These are phyloP conservation scores for Maniola hyperantus DNA, from an alignment of 2,888 invertebrate genomes.

Conservation along the genomic window DNA sequence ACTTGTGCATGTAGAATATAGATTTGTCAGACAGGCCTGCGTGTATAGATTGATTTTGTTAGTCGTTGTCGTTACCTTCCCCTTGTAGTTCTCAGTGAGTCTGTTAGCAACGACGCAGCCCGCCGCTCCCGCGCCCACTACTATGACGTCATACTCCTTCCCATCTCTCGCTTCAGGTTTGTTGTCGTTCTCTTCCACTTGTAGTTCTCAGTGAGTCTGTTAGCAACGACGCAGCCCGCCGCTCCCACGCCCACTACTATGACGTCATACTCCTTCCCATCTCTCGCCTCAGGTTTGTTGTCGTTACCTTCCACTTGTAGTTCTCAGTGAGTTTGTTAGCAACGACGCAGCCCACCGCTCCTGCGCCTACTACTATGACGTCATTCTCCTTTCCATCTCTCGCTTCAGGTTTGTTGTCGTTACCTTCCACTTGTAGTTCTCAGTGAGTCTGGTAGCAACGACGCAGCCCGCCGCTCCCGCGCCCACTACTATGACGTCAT, in stretches of 20 bases:
- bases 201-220: conserved; percentile 52
- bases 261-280: conserved; percentile 55
- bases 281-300: not conserved
- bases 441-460: conserved; percentile 59
- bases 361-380: conserved; percentile 66
- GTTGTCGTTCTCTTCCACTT: conserved; percentile 53
- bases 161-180: not conserved
- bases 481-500: conserved; percentile 66
- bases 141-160: conserved; percentile 60
- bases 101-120: conserved; percentile 65
- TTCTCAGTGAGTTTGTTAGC: conserved; percentile 58
- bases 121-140: conserved; percentile 64
- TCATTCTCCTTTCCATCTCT: conserved; percentile 49
- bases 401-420: too few relatives aligned
- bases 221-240: conserved; percentile 63
- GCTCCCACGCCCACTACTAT: conserved; percentile 66
- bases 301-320: conserved; percentile 53
- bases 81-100: conserved; percentile 50
- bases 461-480: conserved; percentile 66
- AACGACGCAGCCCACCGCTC: conserved; percentile 62
- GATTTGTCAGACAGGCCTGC: too few relatives aligned
- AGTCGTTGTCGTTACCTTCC: conserved; percentile 52
- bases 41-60: too few relatives aligned
- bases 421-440: conserved; percentile 55
- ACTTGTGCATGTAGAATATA: too few relatives aligned